Evolutionary conservation across 1,140 invertebrate species (phyloP), one percentile per base, ranked within the genome.

Genomic region (Helicorthomorpha holstii): DNA sequence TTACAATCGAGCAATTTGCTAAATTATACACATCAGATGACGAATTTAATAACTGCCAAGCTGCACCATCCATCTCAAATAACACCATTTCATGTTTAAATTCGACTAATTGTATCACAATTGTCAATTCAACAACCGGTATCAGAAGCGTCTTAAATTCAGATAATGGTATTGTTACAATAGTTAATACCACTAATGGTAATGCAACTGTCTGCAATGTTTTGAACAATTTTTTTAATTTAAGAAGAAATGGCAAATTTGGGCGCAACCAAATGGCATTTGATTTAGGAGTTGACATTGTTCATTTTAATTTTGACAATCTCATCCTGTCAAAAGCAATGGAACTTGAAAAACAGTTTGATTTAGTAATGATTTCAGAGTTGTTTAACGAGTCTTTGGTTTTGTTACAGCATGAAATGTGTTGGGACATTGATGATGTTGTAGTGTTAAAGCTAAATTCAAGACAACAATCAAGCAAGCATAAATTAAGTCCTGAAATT

Each of bases 381-480:
- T 64, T 67, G 55, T 69, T 75, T 58, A 70, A 75, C 49, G 71
- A 73, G 56, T 75, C 73, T 1, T 55, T 75, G n/a, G 63, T 75
- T 27, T 59, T 75, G 10, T 59, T 75, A 23, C 61, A 61, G 26
- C 56, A 73, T 51, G 52, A 68, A 10, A 62, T 75, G 34, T 71
- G 68, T 50, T 76, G 73, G 73, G 58, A 64, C 21, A 51, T 68
- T 7, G 63, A 68, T 34, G 66, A 73, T 53, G 59, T 75, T 2
- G 53, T 70, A 0, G 66, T 63, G 48, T 56, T 72, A 21, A 61
- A 56, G 41, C 34, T 67, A 1, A 72, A 72, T 55, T 57, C 61
- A 10, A 54, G 68, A 34, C 19, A 41, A 49, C 3, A 43, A 51
- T 1, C 48, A 53, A 41, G 56, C 56, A 19, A 60, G 56, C 50